Evolutionary conservation across 2,888 invertebrate genomes (phyloP), one percentile per base, ranked within the genome.

Genomic region (Xanthorhoe spadicearia): DNA sequence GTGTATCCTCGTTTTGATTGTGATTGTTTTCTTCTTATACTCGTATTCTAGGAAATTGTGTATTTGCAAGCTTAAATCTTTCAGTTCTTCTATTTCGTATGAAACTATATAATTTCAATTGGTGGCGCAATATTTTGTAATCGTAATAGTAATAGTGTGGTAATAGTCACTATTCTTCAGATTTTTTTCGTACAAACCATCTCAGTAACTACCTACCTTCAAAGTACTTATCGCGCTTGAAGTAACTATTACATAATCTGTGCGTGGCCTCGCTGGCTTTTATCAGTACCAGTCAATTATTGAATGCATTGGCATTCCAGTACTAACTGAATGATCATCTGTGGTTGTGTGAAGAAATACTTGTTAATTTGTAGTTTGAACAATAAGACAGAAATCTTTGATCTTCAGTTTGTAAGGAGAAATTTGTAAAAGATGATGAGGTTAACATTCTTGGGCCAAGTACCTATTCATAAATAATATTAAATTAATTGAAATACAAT

Each of bases 251-350:
- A 43, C 13, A 13, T 43, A 43, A 43, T 43, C 38, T 43, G 38
- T 43, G 38, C 59, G 68, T 71, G 83, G 74, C 83, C 83, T 82
- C 78, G 82, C 73, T 58, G 19, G 65, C 66, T 72, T 74, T 82
- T 82, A 82, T 82, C 82, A 80, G 75, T 76, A 71, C 19, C 38
- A 80, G 75, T 77, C 79, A 80, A 78, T 81, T 79, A 69, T 63
- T 72, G 61, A 69, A 60, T 62, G 72, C 69, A 68, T 38, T 32
- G 48, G 28, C 32, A 18, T 54, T 17, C 57, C 38, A 61, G 66
- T 62, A 55, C 19, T n/a, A 59, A 56, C 55, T 60, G 18, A 7
- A 19, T 8, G 1, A 15, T 23, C n/a, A 46, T 46, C 23, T 56
- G 46, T 56, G 23, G 18, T 3, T 4, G 48, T 46, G 43, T 46